Conservation (phyloP, 2,888 invertebrate species). For the Eupithecia subumbrata region DNA sequence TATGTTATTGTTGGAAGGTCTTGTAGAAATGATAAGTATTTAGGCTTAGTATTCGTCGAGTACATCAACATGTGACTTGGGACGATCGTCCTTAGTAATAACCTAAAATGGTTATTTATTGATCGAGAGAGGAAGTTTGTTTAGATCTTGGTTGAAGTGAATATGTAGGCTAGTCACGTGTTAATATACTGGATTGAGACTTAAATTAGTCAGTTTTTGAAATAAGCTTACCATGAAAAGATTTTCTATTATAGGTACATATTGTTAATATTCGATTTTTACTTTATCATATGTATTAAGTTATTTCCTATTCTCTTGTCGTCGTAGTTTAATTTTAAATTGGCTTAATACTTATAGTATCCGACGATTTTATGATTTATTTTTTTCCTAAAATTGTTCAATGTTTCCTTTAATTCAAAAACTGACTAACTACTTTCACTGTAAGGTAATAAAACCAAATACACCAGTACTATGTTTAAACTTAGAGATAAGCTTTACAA, state of each 20-base stretch:
- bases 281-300: background rate
- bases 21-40: conserved; percentile 41
- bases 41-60: conserved; percentile 37
- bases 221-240: background rate
- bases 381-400: background rate
- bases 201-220: conserved; percentile 38
- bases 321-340: background rate
- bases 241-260: background rate
- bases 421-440: conserved; percentile 66
- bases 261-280: background rate
- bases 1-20: conserved; percentile 48
- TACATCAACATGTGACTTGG: conserved; percentile 23
- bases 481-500: conserved; percentile 29
- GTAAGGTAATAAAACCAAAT: conserved; percentile 77
- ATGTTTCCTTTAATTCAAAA: conserved; percentile 53
- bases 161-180: conserved; percentile 18
- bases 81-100: background rate
- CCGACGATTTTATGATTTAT: background rate
- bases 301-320: background rate
- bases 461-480: conserved; percentile 71
- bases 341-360: background rate
- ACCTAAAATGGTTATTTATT: background rate
- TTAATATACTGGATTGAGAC: conserved; percentile 37
- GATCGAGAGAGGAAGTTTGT: background rate
- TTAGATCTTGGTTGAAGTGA: background rate